Evolutionary conservation across 2,113 vertebrate genomes (phyloP).

Genomic region (Micromys minutus): DNA sequence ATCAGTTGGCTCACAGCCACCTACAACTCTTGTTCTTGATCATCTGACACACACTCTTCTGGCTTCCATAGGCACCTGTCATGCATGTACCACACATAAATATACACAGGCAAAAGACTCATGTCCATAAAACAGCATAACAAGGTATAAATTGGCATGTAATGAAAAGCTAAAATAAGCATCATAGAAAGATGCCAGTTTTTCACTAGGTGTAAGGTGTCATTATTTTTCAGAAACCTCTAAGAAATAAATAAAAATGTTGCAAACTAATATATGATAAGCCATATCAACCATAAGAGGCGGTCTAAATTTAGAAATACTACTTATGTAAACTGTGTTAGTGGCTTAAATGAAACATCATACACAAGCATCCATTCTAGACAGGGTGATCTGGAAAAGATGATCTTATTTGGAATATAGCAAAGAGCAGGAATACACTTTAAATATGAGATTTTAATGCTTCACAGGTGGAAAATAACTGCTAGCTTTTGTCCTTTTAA

Average conservation of each 20-base stretch:
- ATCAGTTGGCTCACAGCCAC: not conserved
- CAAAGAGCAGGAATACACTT: not conserved
- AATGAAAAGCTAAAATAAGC: not conserved
- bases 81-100: not conserved
- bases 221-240: not conserved
- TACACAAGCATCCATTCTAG: not conserved
- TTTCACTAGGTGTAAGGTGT: not conserved
- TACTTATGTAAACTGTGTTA: not conserved
- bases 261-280: not conserved
- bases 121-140: not conserved
- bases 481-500: not conserved
- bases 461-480: not conserved
- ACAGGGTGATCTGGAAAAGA: not conserved
- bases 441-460: not conserved
- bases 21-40: not conserved
- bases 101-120: not conserved
- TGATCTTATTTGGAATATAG: not conserved
- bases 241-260: slow-evolving; percentile 6
- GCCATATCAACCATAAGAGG: not conserved
- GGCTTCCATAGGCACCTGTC: not conserved
- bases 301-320: not conserved
- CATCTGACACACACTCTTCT: not conserved
- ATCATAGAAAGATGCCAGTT: not conserved
- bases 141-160: not conserved
- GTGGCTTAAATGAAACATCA: not conserved